Percentiles rank a stretch among this genome's conserved stretches.
Evolutionary conservation across 2,797 vertebrate species (phyloP).

Genomic region (Rhadinocentrus ornatus): DNA sequence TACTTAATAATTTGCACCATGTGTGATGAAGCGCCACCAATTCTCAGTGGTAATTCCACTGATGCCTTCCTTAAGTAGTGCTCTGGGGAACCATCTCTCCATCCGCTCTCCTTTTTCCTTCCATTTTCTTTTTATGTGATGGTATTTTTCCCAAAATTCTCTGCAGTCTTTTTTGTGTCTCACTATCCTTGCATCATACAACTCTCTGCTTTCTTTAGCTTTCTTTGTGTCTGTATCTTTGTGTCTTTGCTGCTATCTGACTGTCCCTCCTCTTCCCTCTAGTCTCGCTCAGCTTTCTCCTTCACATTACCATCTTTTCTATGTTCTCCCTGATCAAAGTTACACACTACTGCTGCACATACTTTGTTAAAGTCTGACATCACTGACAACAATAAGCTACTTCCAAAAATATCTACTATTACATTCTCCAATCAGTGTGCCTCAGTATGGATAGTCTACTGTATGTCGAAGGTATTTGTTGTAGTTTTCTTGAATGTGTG

Average conservation of each 20-base stretch:
- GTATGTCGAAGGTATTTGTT: constrained; percentile 1
- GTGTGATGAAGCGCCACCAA: constrained; percentile 58
- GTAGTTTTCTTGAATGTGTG: constrained; percentile 11
- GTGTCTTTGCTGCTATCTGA: constrained; percentile 37
- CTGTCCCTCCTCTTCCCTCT: constrained; percentile 20
- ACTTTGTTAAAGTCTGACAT: constrained; percentile 57
- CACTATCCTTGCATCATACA: constrained; percentile 9
- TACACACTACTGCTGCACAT: constrained; percentile 38
- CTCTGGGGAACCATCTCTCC: constrained; percentile 55
- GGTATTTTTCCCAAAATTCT: constrained; percentile 5
- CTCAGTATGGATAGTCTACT: constrained; percentile 4
- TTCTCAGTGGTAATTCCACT: constrained; percentile 57
- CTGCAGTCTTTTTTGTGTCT: constrained; percentile 11
- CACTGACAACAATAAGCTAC: constrained; percentile 56
- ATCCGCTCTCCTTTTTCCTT: constrained; percentile 22
- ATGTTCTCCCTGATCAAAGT: constrained; percentile 50
- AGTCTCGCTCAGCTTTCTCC: background rate
- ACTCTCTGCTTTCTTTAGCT: constrained; percentile 21
- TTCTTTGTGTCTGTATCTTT: constrained; percentile 28
- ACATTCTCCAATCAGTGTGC: constrained; percentile 35
- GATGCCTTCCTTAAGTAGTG: constrained; percentile 65
- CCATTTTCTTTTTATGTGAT: constrained; percentile 25
- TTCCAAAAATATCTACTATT: constrained; percentile 64
- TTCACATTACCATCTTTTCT: constrained; percentile 31
- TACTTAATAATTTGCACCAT: constrained; percentile 57